Percentiles rank a stretch among this genome's conserved stretches.
These are phyloP conservation scores for Molossus alvarezi DNA, from an alignment of 2,797 vertebrate genomes.

Conservation along the genomic window DNA sequence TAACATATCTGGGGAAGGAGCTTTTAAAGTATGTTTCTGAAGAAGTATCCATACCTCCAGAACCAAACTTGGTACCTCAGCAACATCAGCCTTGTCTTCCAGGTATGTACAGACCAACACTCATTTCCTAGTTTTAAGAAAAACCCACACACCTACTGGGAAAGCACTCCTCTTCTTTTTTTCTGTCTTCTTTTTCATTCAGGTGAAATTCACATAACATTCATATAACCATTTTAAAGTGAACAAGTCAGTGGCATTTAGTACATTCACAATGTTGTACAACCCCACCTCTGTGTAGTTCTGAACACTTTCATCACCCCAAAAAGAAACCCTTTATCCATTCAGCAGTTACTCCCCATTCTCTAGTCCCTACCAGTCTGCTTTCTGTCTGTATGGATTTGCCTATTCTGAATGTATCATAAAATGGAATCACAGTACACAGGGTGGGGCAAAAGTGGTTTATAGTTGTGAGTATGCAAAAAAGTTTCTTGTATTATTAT, in stretches of 20 bases:
- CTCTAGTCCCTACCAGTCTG: neutral
- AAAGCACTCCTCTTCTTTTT: neutral
- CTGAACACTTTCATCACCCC: neutral
- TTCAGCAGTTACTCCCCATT: neutral
- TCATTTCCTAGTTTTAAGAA: slow-evolving; percentile 1
- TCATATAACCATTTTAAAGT: neutral
- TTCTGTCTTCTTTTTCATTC: neutral
- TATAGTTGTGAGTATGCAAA: neutral
- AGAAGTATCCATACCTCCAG: slow-evolving; percentile 64
- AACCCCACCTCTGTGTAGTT: neutral
- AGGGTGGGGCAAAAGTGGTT: neutral
- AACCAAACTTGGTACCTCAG: slow-evolving; percentile 63
- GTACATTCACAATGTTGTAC: neutral
- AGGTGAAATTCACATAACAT: neutral
- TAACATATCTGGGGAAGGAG: slow-evolving; percentile 90
- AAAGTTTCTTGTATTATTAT: neutral
- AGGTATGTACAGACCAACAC: slow-evolving; percentile 83
- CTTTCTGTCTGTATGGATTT: neutral
- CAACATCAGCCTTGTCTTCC: slow-evolving; percentile 65
- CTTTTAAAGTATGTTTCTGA: slow-evolving; percentile 89
- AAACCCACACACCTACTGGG: neutral
- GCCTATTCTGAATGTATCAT: neutral
- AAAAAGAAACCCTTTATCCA: neutral
- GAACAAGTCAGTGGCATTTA: neutral
- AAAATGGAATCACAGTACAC: neutral